phyloP scores from a whole-genome alignment of 1,140 invertebrate species.

The Drusus annulatus region DNA sequence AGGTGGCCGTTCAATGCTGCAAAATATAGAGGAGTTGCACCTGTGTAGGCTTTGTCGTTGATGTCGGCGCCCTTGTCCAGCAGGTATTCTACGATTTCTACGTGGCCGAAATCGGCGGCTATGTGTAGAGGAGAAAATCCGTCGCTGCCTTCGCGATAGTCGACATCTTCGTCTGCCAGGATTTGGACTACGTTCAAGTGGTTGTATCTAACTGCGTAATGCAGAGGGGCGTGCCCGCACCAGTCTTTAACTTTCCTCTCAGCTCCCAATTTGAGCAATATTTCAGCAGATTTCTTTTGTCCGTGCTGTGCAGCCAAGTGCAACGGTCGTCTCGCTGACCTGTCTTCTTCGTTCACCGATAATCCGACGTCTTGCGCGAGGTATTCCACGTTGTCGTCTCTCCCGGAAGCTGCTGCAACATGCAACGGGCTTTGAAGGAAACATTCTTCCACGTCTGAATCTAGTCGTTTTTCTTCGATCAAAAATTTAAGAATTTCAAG shows the following conservation, averaged over 20 bases:
- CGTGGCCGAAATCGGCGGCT: constrained; percentile 89
- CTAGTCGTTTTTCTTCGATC: neutral
- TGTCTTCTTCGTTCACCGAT: neutral
- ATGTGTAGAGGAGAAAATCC: constrained; percentile 91
- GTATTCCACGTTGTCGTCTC: neutral
- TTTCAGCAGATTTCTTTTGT: neutral
- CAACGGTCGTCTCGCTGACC: neutral
- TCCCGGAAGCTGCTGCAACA: neutral
- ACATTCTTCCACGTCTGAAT: neutral
- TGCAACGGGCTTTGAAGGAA: neutral
- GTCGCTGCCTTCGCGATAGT: constrained; percentile 82
- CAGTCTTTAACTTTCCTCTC: neutral
- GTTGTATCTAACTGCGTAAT: constrained; percentile 96
- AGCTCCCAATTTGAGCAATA: neutral
- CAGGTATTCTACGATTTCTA: constrained; percentile 87
- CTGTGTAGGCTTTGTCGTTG: neutral
- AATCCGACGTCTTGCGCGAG: neutral
- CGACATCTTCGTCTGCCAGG: constrained; percentile 87
- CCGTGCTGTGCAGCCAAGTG: constrained; percentile 7
- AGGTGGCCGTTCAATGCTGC: constrained; percentile 5
- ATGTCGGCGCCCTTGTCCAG: constrained; percentile 86
- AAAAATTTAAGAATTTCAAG: constrained; percentile 2
- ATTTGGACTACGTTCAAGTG: constrained; percentile 91
- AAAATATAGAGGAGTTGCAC: neutral
- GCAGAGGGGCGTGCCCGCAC: constrained; percentile 89